A percentile compares a stretch with the other conserved stretches of the same genome.
Conservation (phyloP, 2,797 vertebrate species). For the Lates japonicus region DNA sequence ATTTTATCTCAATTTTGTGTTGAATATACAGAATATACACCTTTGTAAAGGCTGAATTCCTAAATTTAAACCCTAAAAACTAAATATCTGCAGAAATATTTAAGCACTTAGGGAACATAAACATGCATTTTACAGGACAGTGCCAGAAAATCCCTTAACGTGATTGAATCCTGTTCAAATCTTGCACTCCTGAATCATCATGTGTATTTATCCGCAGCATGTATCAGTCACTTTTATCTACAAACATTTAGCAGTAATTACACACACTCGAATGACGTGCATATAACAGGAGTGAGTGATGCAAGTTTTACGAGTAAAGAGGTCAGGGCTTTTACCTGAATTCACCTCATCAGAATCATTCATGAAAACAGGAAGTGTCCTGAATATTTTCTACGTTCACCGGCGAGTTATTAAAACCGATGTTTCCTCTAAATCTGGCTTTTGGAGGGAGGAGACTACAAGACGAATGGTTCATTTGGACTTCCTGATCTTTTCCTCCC, state of each 20-base stretch:
- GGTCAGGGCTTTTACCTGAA: constrained; percentile 17
- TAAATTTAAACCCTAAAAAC: too few species aligned
- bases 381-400: neutral
- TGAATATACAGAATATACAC: too few species aligned
- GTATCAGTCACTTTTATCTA: too few species aligned
- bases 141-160: neutral
- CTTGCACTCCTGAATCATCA: too few species aligned
- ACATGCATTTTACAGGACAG: too few species aligned
- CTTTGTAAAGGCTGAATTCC: too few species aligned
- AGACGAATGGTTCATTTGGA: constrained; percentile 34
- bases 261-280: too few species aligned
- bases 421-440: constrained; percentile 22
- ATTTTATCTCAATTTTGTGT: too few species aligned
- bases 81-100: too few species aligned
- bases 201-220: too few species aligned
- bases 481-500: constrained; percentile 46
- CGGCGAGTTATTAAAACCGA: neutral
- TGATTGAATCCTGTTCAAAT: neutral
- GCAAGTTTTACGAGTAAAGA: neutral
- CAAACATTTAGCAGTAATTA: too few species aligned
- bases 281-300: neutral
- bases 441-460: neutral
- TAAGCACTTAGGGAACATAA: too few species aligned
- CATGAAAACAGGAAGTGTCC: constrained; percentile 62
- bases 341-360: constrained; percentile 20